Evolutionary conservation across 2,113 vertebrate species (phyloP), one percentile per base, ranked within the genome.

Genomic region (Ophiodon elongatus): DNA sequence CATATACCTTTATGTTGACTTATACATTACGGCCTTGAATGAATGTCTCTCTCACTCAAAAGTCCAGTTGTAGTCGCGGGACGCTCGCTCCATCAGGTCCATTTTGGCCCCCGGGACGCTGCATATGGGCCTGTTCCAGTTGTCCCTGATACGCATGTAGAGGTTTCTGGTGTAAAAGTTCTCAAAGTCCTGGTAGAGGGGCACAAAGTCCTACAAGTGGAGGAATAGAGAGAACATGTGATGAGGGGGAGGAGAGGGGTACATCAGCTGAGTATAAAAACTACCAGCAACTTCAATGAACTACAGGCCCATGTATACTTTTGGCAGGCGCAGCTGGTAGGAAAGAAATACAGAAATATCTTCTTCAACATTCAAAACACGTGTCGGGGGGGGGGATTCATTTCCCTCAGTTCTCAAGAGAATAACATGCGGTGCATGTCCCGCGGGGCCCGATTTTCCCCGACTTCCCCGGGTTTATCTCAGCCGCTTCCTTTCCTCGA

Each of bases 111-210:
- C 97, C 0, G 97, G 98, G 64, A 97, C 97, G 60, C 98, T 97
- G 87, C 97, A 98, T 89, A 99, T 94, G 0, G 97, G 97, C 76
- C 97, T 90, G 93, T 98, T 98, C 96, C 97, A 98, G 92, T 94
- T 97, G 94, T 99, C 98, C 80, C 98, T 95, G 80, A 98, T 97
- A 52, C 97, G 95, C 96, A 98, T 98, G 90, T 99, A 99, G 33
- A 98, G 93, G 86, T 99, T 99, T 80, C 98, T 95, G 70, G 95
- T 98, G 93, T 98, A 99, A 80, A 99, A 99, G 89, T 98, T 97
- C 93, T 99, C 97, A 8, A 99, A 99, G 83, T 99, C 98, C 89
- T 97, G 97, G 94, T 99, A 99, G 72, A 99, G 91, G 0, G 98
- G 96, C 62, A 99, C 98, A 92, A 99, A 99, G 78, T 98, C 97